A percentile compares a stretch with the other conserved stretches of the same genome.
These are phyloP conservation scores for Pinna nobilis DNA, from an alignment of 1,140 invertebrate species.

Conservation along the genomic window DNA sequence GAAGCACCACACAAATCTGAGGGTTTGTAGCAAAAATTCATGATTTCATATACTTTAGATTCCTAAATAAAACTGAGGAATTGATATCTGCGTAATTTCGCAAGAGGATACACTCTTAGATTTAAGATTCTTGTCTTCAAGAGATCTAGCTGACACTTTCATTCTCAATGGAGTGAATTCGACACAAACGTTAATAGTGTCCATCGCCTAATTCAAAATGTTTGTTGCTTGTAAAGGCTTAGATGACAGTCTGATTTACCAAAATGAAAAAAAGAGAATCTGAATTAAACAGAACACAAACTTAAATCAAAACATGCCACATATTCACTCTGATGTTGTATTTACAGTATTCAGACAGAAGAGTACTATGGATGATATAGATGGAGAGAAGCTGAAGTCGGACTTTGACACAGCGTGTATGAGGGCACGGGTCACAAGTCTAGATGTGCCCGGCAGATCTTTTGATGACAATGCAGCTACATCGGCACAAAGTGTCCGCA, in stretches of 20 bases:
- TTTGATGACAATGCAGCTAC: slow-evolving; percentile 2
- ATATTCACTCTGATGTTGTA: background rate
- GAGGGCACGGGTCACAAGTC: slow-evolving; percentile 59
- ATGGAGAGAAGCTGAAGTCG: slow-evolving; percentile 43
- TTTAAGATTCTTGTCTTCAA: no score
- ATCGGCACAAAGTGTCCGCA: background rate
- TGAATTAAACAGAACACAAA: background rate
- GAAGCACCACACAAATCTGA: no score
- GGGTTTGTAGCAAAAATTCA: no score
- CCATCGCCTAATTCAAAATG: no score
- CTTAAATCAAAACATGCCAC: background rate
- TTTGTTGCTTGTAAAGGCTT: background rate
- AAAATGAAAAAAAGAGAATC: background rate
- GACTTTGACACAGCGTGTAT: slow-evolving; percentile 70
- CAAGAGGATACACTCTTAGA: no score
- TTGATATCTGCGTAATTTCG: no score
- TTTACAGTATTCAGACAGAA: no score
- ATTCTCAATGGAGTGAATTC: background rate
- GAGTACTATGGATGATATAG: slow-evolving; percentile 2
- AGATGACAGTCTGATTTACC: background rate
- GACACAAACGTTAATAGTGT: background rate
- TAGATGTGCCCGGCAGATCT: slow-evolving; percentile 12
- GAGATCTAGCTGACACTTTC: background rate
- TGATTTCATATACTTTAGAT: no score
- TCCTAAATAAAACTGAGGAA: no score